Evolutionary conservation across 2,113 vertebrate genomes (phyloP), one percentile per base, ranked within the genome.

Genomic region (Phyllostomus hastatus): DNA sequence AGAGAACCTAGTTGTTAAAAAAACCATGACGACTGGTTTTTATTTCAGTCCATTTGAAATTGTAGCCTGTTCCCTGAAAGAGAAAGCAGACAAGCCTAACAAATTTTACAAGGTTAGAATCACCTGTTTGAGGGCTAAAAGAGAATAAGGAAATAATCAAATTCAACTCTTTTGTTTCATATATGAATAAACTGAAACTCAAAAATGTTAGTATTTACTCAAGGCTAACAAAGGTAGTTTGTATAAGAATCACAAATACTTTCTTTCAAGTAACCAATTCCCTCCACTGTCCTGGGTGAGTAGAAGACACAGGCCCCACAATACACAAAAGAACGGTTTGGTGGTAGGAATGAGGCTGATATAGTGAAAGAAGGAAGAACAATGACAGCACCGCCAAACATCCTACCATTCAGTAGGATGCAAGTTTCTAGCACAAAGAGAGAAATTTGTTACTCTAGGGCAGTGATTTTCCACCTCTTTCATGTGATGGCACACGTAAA

Each of bases 31-130:
- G 15, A 20, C 8, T 76, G 26, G n/a, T 19, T 31, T 93, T 92
- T 78, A 90, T 84, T 66, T 66, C 38, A 89, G 73, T 64, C 19
- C 67, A 86, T 81, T 24, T 89, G 52, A 86, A 91, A 91, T 41
- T 88, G 19, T 41, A 91, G 72, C 50, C 61, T 78, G n/a, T 89
- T 95, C 15, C 73, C 87, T 72, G 12, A 84, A 89, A 95, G 48
- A 88, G 48, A 95, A 92, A 89, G 70, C 72, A 78, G 24, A 86
- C 28, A 93, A 48, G 72, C 10, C 1, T 3, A 88, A 66, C 22
- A 84, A 64, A 94, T 72, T 85, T 73, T 59, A 2, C 4, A 78
- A 93, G 33, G 52, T 85, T n/a, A 79, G 2, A 92, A 73, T 46
- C 35, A 81, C 88, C 82, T 83, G 35, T 38, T 73, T 90, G 48